A percentile compares a stretch with the other conserved stretches of the same genome.
phyloP scores from a whole-genome alignment of 1,140 invertebrate species.

The Lordiphosa mommai region DNA sequence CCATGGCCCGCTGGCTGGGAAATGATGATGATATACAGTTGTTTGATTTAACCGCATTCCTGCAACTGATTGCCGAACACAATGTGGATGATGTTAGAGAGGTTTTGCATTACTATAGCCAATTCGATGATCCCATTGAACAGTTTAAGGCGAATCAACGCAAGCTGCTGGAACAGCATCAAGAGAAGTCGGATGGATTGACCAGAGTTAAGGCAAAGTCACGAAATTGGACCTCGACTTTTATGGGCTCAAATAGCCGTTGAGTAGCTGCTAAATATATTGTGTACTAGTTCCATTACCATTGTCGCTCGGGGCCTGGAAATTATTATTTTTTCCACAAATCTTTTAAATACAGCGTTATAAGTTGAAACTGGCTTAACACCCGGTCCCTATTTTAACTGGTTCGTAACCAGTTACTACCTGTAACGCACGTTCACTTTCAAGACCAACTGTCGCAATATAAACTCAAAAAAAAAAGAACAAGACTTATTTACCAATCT shows the following conservation, averaged over 20 bases:
- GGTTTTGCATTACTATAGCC: conserved; percentile 94
- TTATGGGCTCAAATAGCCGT: background rate
- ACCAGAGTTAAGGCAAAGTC: background rate
- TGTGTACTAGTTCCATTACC: too few relatives aligned
- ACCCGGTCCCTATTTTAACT: too few relatives aligned
- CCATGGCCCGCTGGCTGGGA: conserved; percentile 94
- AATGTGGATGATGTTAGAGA: conserved; percentile 96
- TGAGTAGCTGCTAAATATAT: too few relatives aligned
- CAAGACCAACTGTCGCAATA: too few relatives aligned
- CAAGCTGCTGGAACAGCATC: conserved; percentile 82
- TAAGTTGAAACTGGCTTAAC: too few relatives aligned
- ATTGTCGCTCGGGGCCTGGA: too few relatives aligned
- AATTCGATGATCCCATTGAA: conserved; percentile 96
- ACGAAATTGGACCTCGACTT: background rate
- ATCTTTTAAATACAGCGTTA: too few relatives aligned
- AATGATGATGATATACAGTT: conserved; percentile 94
- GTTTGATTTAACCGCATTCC: conserved; percentile 93
- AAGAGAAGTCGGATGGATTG: background rate
- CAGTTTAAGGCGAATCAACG: conserved; percentile 94
- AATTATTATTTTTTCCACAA: too few relatives aligned
- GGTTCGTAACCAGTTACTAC: too few relatives aligned
- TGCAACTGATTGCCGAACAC: conserved; percentile 92
- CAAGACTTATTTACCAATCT: too few relatives aligned
- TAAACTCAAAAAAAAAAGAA: too few relatives aligned
- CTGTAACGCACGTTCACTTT: too few relatives aligned